These are phyloP conservation scores for Callochromis pleurospilus DNA, from an alignment of 2,113 vertebrate genomes.

Conservation along the genomic window DNA sequence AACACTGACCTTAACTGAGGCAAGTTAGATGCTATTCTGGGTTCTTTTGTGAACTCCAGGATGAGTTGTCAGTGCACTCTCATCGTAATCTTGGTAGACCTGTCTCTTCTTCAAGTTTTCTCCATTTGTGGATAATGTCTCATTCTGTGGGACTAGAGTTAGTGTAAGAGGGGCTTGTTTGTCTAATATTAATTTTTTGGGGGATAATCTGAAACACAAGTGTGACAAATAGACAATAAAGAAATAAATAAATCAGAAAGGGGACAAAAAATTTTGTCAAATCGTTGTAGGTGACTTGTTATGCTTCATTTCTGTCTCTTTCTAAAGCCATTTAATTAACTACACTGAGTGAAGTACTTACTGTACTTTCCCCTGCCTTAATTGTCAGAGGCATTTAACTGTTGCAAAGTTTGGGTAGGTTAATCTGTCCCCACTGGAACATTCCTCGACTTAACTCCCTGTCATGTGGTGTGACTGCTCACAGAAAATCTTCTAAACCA, in stretches of 20 bases:
- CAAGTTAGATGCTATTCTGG: not conserved
- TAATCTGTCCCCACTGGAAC: constrained; percentile 65
- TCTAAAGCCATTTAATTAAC: not conserved
- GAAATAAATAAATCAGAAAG: fast-evolving
- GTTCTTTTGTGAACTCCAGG: not conserved
- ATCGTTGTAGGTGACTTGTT: not conserved
- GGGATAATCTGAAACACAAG: not conserved
- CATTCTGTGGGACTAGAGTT: not conserved
- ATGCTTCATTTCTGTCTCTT: not conserved
- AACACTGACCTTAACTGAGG: not conserved
- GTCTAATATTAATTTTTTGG: not conserved
- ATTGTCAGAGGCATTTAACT: constrained; percentile 42
- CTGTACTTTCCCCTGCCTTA: constrained; percentile 29
- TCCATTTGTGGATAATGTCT: not conserved
- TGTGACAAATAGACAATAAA: not conserved
- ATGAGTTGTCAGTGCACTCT: not conserved
- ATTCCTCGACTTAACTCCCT: constrained; percentile 57
- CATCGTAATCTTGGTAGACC: fast-evolving
- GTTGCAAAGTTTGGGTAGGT: constrained; percentile 46
- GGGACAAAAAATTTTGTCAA: fast-evolving
- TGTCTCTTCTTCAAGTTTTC: not conserved
- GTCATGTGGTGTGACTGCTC: constrained; percentile 51
- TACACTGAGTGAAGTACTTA: not conserved
- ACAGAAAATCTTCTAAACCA: constrained; percentile 25
- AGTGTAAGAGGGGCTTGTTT: not conserved